These are phyloP conservation scores for Teleiodes luculella DNA, from an alignment of 2,888 invertebrate species.

Conservation along the genomic window DNA sequence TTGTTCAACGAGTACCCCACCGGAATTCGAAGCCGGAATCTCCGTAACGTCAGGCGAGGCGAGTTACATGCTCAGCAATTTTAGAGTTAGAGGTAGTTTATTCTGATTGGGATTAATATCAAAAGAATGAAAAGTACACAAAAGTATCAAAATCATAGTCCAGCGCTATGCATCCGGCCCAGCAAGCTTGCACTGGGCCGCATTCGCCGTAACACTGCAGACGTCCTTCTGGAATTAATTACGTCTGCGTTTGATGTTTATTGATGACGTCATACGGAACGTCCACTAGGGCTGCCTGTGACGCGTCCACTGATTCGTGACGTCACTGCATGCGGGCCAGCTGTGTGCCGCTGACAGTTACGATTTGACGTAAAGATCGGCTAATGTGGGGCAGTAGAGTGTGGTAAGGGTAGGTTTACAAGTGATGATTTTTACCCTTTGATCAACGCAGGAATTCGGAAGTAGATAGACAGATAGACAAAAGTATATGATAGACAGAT, in stretches of 20 bases:
- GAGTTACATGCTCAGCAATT: too few relatives aligned
- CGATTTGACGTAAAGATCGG: neutral
- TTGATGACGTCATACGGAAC: conserved; percentile 17
- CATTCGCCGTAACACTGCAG: conserved; percentile 34
- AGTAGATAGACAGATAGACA: too few relatives aligned
- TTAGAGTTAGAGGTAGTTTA: too few relatives aligned
- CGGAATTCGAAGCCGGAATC: too few relatives aligned
- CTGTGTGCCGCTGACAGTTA: neutral
- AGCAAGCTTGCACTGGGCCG: neutral
- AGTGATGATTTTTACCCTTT: too few relatives aligned
- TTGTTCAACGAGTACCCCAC: too few relatives aligned
- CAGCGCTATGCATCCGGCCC: neutral
- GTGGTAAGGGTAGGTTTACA: too few relatives aligned
- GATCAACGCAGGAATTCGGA: too few relatives aligned
- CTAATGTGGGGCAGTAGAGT: too few relatives aligned
- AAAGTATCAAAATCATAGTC: conserved; percentile 37
- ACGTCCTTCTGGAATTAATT: conserved; percentile 50
- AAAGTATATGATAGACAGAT: too few relatives aligned
- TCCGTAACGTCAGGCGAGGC: too few relatives aligned
- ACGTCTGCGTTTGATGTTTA: conserved; percentile 23
- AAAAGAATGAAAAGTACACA: neutral
- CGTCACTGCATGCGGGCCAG: neutral
- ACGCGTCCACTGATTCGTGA: neutral
- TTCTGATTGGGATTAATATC: too few relatives aligned
- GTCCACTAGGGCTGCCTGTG: neutral